A percentile compares a stretch with the other conserved stretches of the same genome.
Conservation (phyloP, 2,888 invertebrate species). For the Hirtodrosophila duncani region DNA sequence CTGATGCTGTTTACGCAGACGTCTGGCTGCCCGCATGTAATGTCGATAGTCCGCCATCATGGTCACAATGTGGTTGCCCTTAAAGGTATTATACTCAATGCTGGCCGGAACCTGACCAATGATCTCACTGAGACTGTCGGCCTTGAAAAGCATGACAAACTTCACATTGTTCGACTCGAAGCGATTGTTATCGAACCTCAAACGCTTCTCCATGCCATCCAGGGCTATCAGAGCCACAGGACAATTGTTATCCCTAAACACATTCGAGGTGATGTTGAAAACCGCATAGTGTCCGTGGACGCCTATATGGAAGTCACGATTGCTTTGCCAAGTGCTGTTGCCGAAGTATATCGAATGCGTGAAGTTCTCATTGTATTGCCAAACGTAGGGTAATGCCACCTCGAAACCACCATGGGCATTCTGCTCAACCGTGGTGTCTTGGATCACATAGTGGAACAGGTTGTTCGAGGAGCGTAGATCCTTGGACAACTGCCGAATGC, state of each 20-base stretch:
- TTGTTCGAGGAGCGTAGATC: conserved; percentile 98
- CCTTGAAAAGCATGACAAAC: conserved; percentile 91
- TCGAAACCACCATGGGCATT: conserved; percentile 92
- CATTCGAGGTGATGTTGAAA: conserved; percentile 91
- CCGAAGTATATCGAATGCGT: conserved; percentile 93
- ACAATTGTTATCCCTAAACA: conserved; percentile 91
- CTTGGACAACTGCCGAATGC: conserved; percentile 92
- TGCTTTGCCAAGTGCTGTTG: conserved; percentile 92
- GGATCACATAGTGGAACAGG: conserved; percentile 95
- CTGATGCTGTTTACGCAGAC: conserved; percentile 48
- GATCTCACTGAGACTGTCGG: conserved; percentile 95
- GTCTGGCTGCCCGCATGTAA: conserved; percentile 45
- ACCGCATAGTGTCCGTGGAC: conserved; percentile 96
- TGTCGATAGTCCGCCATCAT: conserved; percentile 65
- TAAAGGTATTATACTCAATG: conserved; percentile 88
- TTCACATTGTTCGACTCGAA: conserved; percentile 89
- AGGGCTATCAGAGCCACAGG: conserved; percentile 88
- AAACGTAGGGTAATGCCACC: conserved; percentile 93
- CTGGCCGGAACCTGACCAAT: conserved; percentile 89
- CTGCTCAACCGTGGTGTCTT: conserved; percentile 90
- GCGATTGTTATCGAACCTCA: conserved; percentile 88
- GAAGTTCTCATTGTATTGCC: conserved; percentile 96
- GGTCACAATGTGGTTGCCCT: conserved; percentile 81
- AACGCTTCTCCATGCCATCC: conserved; percentile 97
- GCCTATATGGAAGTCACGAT: conserved; percentile 89